Evolutionary conservation across 1,140 invertebrate species (phyloP), one percentile per base, ranked within the genome.

Genomic region (Trichonephila clavata): DNA sequence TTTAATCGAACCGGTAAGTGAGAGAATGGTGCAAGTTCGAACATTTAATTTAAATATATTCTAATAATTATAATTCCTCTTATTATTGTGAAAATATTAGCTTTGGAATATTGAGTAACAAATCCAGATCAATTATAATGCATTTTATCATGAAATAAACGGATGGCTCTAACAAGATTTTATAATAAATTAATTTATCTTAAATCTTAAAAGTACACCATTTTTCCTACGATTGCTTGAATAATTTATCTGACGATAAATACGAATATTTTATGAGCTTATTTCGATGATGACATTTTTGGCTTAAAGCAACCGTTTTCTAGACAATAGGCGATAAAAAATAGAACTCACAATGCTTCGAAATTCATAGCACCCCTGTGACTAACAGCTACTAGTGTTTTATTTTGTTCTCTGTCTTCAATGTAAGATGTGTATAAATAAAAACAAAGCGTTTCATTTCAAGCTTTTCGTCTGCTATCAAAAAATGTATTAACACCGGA

Each of bases 401-500:
- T 77, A 39, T 77, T 77, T 77, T 39, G 27, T 5, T 77, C 27
- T 39, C 71, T 77, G 14, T 32, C 71, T 77, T 13, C 13, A 32
- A 32, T 2, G 65, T 24, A 68, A 68, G 21, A 27, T 24, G 10
- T 10, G 32, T 32, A 39, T 39, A 77, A 39, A 77, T 18, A 77
- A 77, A 77, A 77, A 77, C 71, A 77, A 77, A 77, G 27, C 4
- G 71, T 77, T 77, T 77, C 71, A 39, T 77, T 77, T 77, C 27
- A 16, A 18, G 27, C 71, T 32, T 77, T 77, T 32, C 27, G 27
- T 77, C 27, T 18, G 18, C 27, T 14, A 77, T 77, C 71, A 77
- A 77, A 77, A 77, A 77, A 77, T 77, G 27, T 77, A 77, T 77
- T 77, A 77, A 77, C 71, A 77, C 24, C 71, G 71, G 71, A 77